Percentiles rank a stretch among this genome's conserved stretches.
These are phyloP conservation scores for Scomberomorus guttatus DNA, from an alignment of 2,797 vertebrate species.

Conservation along the genomic window DNA sequence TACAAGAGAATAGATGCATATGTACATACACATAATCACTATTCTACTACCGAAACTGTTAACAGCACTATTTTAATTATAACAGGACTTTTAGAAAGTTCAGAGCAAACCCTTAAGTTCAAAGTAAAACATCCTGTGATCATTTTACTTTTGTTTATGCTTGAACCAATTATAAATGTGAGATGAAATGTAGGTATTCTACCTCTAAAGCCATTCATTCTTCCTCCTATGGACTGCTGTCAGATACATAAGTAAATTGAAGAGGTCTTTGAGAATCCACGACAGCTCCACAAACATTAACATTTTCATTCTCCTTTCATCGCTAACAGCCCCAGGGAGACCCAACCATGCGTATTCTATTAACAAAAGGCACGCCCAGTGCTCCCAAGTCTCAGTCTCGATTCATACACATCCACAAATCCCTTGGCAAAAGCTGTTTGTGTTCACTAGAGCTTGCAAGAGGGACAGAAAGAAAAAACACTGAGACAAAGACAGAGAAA, in stretches of 20 bases:
- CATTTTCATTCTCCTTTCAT: slow-evolving; percentile 84
- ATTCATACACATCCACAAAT: slow-evolving; percentile 84
- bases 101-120: not conserved
- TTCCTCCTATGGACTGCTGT: slow-evolving; percentile 41
- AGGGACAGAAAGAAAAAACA: slow-evolving; percentile 59
- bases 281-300: slow-evolving; percentile 79
- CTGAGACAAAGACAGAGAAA: slow-evolving; percentile 53
- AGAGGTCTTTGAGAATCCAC: slow-evolving; percentile 70
- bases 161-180: slow-evolving; percentile 21
- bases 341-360: slow-evolving; percentile 81
- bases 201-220: slow-evolving; percentile 40
- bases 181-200: slow-evolving; percentile 37
- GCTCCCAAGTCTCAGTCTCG: slow-evolving; percentile 80
- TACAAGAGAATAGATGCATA: not conserved
- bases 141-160: slow-evolving; percentile 19
- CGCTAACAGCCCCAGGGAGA: slow-evolving; percentile 82
- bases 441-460: slow-evolving; percentile 82
- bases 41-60: slow-evolving; percentile 6
- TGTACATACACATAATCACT: not conserved
- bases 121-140: not conserved
- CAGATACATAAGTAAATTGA: slow-evolving; percentile 58
- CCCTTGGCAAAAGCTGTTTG: slow-evolving; percentile 83
- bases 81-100: slow-evolving; percentile 5
- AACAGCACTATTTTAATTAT: slow-evolving; percentile 1
- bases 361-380: slow-evolving; percentile 85